Percentiles rank a stretch among this genome's conserved stretches.
These are phyloP conservation scores for Fragum fragum DNA, from an alignment of 2,888 invertebrate species.

Conservation along the genomic window DNA sequence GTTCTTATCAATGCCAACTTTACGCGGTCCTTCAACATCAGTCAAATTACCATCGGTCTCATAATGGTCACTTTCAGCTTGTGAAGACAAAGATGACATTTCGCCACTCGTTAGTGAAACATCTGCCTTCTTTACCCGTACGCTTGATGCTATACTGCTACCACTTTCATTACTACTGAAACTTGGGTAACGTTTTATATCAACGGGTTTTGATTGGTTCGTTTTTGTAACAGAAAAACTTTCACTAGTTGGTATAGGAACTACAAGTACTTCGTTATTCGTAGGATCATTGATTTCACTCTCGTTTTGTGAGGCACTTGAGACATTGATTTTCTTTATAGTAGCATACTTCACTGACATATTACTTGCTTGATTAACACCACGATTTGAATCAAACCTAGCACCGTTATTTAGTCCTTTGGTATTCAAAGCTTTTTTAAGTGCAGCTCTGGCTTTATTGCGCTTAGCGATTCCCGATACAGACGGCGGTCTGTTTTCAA, in stretches of 20 bases:
- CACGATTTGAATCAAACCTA: slow-evolving; percentile 29
- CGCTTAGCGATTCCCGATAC: slow-evolving; percentile 59
- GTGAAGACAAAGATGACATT: slow-evolving; percentile 76
- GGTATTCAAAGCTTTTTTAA: slow-evolving; percentile 70
- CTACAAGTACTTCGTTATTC: slow-evolving; percentile 35
- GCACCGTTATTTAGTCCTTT: slow-evolving; percentile 42
- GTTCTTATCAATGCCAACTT: slow-evolving; percentile 3
- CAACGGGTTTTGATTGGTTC: slow-evolving; percentile 33
- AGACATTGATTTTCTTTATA: slow-evolving; percentile 65
- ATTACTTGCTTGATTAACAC: slow-evolving; percentile 45
- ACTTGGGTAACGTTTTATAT: slow-evolving; percentile 67
- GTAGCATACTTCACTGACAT: slow-evolving; percentile 73
- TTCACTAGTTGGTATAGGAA: slow-evolving; percentile 62
- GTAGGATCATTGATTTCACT: slow-evolving; percentile 4
- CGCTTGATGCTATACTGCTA: slow-evolving; percentile 68
- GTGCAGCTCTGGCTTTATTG: slow-evolving; percentile 72
- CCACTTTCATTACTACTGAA: slow-evolving; percentile 77
- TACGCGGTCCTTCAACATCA: slow-evolving; percentile 59
- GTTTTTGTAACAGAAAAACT: slow-evolving; percentile 56
- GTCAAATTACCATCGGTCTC: slow-evolving; percentile 70
- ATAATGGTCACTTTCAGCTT: slow-evolving; percentile 72
- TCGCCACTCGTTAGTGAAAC: slow-evolving; percentile 79
- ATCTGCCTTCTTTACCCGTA: slow-evolving; percentile 53
- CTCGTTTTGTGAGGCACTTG: slow-evolving; percentile 24
- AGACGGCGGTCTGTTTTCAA: slow-evolving; percentile 44